Percentiles rank a stretch among this genome's conserved stretches.
Conservation (phyloP, 2,888 invertebrate genomes). For the Euzophera pinguis region DNA sequence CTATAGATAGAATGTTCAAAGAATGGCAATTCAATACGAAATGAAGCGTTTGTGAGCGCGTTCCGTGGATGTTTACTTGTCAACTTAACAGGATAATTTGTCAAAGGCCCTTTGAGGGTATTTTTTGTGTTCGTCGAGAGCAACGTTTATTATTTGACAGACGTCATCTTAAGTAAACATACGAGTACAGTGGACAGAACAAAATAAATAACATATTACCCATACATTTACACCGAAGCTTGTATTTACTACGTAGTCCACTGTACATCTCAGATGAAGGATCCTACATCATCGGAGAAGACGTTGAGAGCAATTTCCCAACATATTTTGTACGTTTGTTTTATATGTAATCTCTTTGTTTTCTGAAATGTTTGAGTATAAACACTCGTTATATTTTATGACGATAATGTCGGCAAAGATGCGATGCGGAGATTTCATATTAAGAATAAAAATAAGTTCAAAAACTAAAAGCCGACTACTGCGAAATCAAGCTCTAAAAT, state of each 20-base stretch:
- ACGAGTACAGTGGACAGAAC: no score
- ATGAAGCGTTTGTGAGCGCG: constrained; percentile 24
- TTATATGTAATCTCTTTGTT: neutral
- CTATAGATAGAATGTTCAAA: constrained; percentile 18
- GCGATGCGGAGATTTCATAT: no score
- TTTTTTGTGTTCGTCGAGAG: constrained; percentile 48
- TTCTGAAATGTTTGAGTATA: neutral
- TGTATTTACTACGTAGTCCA: no score
- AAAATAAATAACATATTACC: no score
- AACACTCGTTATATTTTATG: no score
- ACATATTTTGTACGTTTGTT: constrained; percentile 17
- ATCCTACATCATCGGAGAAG: constrained; percentile 30
- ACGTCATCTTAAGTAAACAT: constrained; percentile 59
- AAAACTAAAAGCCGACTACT: no score
- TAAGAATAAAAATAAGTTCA: no score
- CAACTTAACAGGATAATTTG: constrained; percentile 64
- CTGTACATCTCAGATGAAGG: constrained; percentile 27
- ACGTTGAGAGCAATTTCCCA: constrained; percentile 8
- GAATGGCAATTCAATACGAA: constrained; percentile 38
- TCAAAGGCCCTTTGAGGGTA: constrained; percentile 64
- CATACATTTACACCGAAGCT: no score
- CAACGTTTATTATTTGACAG: constrained; percentile 60
- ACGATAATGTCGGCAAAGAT: no score
- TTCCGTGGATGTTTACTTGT: constrained; percentile 42
- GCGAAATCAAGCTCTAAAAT: no score